Evolutionary conservation across 2,797 vertebrate genomes (phyloP), one percentile per base, ranked within the genome.

Genomic region (Spea hammondii): DNA sequence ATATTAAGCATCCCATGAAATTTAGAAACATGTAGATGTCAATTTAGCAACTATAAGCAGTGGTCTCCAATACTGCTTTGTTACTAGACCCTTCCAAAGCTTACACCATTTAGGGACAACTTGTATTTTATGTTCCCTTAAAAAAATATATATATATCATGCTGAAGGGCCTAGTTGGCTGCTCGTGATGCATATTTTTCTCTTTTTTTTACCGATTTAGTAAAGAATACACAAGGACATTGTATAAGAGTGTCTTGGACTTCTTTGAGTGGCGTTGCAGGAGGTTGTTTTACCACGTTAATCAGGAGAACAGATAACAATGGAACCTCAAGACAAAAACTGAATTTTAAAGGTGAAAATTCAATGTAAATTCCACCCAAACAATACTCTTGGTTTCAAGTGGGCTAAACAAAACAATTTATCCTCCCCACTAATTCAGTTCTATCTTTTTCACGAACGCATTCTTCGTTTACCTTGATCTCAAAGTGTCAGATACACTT

Each of bases 381-480:
- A 68, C 50, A 77, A 73, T 64, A 55, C 12, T 49, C 6, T 8
- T 44, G 49, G 48, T 72, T 72, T 72, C 32, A 69, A 77, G 74
- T 73, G 14, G 47, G 12, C 12, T 11, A 77, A 72, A 82, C 70
- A 77, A 82, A 82, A 60, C 65, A 47, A 68, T 68, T 65, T 73
- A 48, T 69, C 48, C 55, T 5, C 64, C 50, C 17, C 4, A 0
- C 32, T 73, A 49, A 77, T 72, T 66, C 47, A 46, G 11, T 53
- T 65, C 32, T 69, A 59, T 62, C 17, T 70, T 8, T 66, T 55
- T 53, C 65, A 57, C 44, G 6, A 53, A 45, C 49, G 14, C 44
- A 11, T 67, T 77, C 54, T 45, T 67, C 17, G 7, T 51, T 82
- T 77, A 82, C 79, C 79, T 77, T 82, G 79, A 82, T 73, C 74